Base-by-base conservation (phyloP, 2,797 vertebrate species). In the Emys orbicularis region DNA sequence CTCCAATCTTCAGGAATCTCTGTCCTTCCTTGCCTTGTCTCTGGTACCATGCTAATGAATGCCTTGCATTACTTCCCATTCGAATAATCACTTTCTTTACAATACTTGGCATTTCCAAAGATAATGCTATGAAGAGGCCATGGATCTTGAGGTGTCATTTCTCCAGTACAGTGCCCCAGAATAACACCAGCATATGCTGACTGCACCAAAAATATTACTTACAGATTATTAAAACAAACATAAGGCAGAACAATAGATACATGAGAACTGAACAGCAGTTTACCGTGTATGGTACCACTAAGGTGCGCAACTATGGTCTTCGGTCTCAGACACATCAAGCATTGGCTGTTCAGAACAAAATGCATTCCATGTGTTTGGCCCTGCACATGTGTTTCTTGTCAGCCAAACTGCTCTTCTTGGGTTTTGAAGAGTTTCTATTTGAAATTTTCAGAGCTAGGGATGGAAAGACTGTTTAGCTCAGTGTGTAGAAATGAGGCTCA, bases 361-460 rank as follows among this genome's bases (percentile, higher is more conserved):
- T 96, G 79, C 90, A 90, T 97, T 95, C 97, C 97, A 96, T 96
- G 96, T 96, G 95, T 90, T 95, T 76, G 94, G 94, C 83, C 82
- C 88, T 92, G 90, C 93, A 91, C 96, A 95, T 96, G 76, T 96
- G 96, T 97, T 97, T 97, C 95, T 97, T 96, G 95, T 97, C 97
- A 97, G 83, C 12, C 9, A 79, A 92, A 93, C 94, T 59, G 90
- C 68, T 96, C 88, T 95, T 96, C 96, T 94, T 95, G 90, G 94
- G 91, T 89, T 96, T 4, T 21, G 92, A 91, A 90, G 88, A 82
- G 90, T 97, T 97, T 97, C 92, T 97, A 93, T 97, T 97, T 97
- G 96, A 97, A 96, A 97, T 96, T 97, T 97, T 97, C 96, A 92
- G 97, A 96, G 93, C 79, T 54, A 96, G 96, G 96, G 83, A 95